Evolutionary conservation across 2,888 invertebrate genomes (phyloP).

Genomic region (Orgyia antiqua): DNA sequence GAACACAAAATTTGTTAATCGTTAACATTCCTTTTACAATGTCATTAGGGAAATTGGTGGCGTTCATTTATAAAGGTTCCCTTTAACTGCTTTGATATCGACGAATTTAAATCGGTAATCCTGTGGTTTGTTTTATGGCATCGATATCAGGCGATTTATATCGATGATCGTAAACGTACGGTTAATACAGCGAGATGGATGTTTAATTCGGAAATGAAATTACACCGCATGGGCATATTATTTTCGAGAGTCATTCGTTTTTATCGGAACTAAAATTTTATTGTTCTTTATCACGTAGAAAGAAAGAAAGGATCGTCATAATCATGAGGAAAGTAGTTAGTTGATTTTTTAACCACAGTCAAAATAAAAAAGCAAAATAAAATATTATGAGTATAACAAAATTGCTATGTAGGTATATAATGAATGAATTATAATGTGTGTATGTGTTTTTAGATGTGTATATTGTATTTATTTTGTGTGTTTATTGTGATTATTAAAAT

Average conservation of each 20-base stretch:
- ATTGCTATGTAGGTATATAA: too few species aligned
- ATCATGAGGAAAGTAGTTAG: too few species aligned
- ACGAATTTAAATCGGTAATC: constrained; percentile 71
- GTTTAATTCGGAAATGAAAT: constrained; percentile 41
- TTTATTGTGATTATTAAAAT: too few species aligned
- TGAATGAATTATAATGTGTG: too few species aligned
- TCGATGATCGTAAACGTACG: constrained; percentile 40
- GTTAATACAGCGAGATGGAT: constrained; percentile 46
- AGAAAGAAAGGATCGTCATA: too few species aligned
- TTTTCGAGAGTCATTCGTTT: constrained; percentile 1
- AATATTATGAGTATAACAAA: too few species aligned
- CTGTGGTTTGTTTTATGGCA: constrained; percentile 70
- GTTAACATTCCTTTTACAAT: constrained; percentile 74
- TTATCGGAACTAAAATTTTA: too few species aligned
- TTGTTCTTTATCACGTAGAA: too few species aligned
- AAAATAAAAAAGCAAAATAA: too few species aligned
- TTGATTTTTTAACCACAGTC: too few species aligned
- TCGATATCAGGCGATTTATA: constrained; percentile 60
- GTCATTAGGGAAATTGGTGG: constrained; percentile 75
- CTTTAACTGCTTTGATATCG: constrained; percentile 66
- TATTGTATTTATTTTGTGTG: too few species aligned
- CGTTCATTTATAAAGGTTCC: constrained; percentile 70
- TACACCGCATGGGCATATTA: constrained; percentile 5
- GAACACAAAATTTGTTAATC: constrained; percentile 52
- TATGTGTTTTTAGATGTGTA: too few species aligned